Conservation (phyloP, 2,113 vertebrate species). For the Nettapus auritus region DNA sequence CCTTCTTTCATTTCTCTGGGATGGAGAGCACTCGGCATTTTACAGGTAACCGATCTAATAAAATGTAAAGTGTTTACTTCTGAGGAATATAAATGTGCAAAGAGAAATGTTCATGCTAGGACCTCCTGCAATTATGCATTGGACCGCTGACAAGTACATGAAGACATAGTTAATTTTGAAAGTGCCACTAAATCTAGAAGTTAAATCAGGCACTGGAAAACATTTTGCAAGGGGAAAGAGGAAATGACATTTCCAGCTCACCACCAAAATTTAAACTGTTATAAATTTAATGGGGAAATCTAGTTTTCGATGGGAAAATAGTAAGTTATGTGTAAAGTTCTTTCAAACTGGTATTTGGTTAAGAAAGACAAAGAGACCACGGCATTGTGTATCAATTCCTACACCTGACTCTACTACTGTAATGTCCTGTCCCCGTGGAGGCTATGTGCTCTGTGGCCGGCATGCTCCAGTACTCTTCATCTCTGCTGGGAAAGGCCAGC, state of each 20-base stretch:
- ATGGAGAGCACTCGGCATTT: background rate
- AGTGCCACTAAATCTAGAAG: background rate
- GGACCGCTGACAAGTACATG: background rate
- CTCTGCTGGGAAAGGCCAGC: background rate
- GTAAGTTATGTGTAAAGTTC: background rate
- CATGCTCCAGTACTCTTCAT: rapidly evolving
- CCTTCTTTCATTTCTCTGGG: background rate
- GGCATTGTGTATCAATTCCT: background rate
- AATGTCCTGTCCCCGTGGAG: background rate
- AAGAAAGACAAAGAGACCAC: background rate
- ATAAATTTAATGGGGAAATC: background rate
- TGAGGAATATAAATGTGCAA: background rate
- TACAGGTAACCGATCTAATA: background rate
- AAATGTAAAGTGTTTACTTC: background rate
- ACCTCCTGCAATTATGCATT: background rate
- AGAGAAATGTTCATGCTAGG: background rate
- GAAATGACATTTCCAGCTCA: background rate
- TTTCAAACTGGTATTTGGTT: background rate
- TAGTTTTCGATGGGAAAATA: background rate
- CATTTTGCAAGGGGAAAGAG: background rate
- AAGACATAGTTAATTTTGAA: background rate
- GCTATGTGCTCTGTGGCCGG: background rate
- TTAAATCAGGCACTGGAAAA: background rate
- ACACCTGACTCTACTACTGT: background rate
- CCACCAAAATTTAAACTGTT: background rate